Evolutionary conservation across 2,888 invertebrate species (phyloP), one percentile per base, ranked within the genome.

Genomic region (Lasioglossum malachurum): DNA sequence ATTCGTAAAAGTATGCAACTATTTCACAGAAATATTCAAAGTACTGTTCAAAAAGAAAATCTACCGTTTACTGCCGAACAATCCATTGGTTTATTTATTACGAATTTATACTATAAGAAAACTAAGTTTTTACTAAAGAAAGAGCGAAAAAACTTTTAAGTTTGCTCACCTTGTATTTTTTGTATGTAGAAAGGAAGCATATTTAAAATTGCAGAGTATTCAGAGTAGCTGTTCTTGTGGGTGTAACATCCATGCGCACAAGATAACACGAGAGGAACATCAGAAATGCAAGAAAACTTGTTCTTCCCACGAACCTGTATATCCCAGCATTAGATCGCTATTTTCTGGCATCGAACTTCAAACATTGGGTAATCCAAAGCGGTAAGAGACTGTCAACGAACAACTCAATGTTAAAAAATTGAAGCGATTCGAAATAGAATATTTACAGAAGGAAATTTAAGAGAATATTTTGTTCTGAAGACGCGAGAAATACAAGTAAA

Each of bases 321-420:
- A 35, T 71, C 35, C 77, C 83, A 71, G 74, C 46, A 60, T 69
- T 53, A 77, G 57, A 80, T 88, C 78, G 78, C 75, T 78, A 78
- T 78, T 78, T 78, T 80, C 80, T 57, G 72, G 46, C 38, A 69
- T 27, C 69, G 78, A 79, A 64, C 82, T 85, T 81, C 73, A 83
- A 71, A 78, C 77, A 82, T 75, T 49, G 72, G 64, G 49, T 76
- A 76, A 79, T 80, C 74, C 83, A 72, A 69, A 35, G 72, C 31
- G 75, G 82, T 72, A 80, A 57, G 72, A 77, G 84, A 75, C 85
- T 88, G 85, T 76, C 87, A 82, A 78, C 31, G 80, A 81, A 85
- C 75, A 83, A 85, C 80, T 78, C 73, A 85, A 84, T 88, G 86
- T 88, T 88, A 86, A 78, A 57, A 71, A 78, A 80, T 82, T 71